Evolutionary conservation across 1,140 invertebrate species (phyloP), one percentile per base, ranked within the genome.

Genomic region (Calliopsis andreniformis): DNA sequence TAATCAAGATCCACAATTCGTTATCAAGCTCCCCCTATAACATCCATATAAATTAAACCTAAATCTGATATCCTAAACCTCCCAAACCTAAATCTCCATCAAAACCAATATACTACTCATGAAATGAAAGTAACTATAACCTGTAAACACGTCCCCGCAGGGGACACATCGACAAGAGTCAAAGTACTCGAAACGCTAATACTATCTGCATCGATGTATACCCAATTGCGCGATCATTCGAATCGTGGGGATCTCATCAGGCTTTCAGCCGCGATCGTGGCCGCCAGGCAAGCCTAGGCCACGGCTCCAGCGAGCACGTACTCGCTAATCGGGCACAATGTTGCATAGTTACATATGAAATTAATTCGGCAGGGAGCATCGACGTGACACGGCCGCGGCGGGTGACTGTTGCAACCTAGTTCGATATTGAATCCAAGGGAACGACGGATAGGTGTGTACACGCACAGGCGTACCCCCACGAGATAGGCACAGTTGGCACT

Each of bases 401-500:
- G 18, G n/a, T 42, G 61, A n/a, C 39, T 45, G 39, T 39, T 49
- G 53, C 63, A 59, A 58, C 77, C 58, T 32, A 63, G 42, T 71
- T 79, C 32, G 49, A 39, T 61, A 66, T 61, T 76, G 55, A 51
- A 80, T 82, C 70, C 68, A 58, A 53, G 20, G 51, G 47, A 39
- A 55, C 45, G 76, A 51, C 16, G 6, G 20, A 49, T 30, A 43
- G 35, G 42, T 25, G 51, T 76, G 32, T 59, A 62, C 32, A 39
- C 32, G n/a, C 20, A 63, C 42, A 32, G 47, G 39, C 35, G 42
- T 70, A 25, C 51, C 61, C n/a, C 51, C 25, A 55, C 64, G 25
- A 45, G 63, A 55, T 66, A 77, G 42, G 51, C 80, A 56, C 76
- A 78, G 75, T 87, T 86, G 77, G 71, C 71, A 76, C 77, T 86